These are phyloP conservation scores for Elephas maximus DNA, from an alignment of 2,113 vertebrate genomes.

Conservation along the genomic window DNA sequence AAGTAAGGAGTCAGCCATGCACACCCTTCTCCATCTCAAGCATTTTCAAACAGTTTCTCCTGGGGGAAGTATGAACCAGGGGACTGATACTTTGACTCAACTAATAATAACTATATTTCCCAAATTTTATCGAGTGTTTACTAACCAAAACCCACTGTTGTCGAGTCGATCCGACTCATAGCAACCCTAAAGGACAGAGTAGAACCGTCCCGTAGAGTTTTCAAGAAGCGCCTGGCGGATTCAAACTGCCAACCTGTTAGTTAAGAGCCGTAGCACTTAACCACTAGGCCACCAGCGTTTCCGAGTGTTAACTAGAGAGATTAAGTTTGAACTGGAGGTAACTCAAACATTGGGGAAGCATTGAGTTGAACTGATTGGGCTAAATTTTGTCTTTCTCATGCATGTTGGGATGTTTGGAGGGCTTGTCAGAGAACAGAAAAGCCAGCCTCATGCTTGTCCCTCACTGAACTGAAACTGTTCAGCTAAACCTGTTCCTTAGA, in stretches of 20 bases:
- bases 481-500: not conserved
- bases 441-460: not conserved
- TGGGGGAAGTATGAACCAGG: not conserved
- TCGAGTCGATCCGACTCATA: too few species aligned
- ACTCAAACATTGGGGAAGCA: not conserved
- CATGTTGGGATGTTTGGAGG: not conserved
- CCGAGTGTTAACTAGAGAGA: not conserved
- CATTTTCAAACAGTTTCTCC: not conserved
- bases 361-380: not conserved
- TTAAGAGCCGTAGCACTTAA: too few species aligned
- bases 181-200: too few species aligned
- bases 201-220: too few species aligned
- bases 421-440: not conserved
- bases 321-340: not conserved
- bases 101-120: not conserved
- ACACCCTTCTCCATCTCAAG: not conserved
- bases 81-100: not conserved
- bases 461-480: not conserved
- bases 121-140: not conserved
- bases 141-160: too few species aligned
- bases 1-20: not conserved
- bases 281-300: too few species aligned
- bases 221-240: too few species aligned
- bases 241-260: too few species aligned
- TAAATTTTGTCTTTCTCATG: not conserved